Base-by-base conservation (phyloP, 2,113 vertebrate species). In the Casuarius casuarius region DNA sequence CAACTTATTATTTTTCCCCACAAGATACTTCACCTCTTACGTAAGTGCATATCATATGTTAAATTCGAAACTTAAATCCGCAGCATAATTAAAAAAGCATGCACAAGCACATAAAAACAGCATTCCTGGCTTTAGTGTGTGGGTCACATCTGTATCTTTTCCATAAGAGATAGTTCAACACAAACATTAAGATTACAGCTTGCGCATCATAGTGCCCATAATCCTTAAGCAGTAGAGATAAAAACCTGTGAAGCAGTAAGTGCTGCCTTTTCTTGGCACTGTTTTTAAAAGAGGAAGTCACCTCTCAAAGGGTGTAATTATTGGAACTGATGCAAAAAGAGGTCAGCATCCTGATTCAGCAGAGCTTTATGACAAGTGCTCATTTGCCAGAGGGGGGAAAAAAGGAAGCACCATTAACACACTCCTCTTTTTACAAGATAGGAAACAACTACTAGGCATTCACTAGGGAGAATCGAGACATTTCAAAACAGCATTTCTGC, bases 271-370 rank as follows among this genome's bases (percentile, higher is more conserved):
- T 84, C 79, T 80, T 90, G 62, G 68, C 80, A 40, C 33, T 25
- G 48, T 73, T 78, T 54, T 33, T 42, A 90, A 58, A 70, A 26
- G 29, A 94, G 44, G 48, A 96, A 89, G 67, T 33, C 67, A 88
- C 62, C 83, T 93, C 85, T 95, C 63, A 73, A 70, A 92, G 73
- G 63, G 62, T 54, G 35, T 11, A 94, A 87, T 90, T 95, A 89
- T 81, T 91, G 74, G 91, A 94, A 95, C 6, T 84, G 48, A 84
- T 93, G 84, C 49, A 92, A 95, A 77, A 97, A 80, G 80, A 90
- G 95, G 95, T 92, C 96, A 97, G 73, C 38, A 74, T 89, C 74
- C 49, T 82, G 78, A 91, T 94, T 83, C 40, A 4, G 74, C 48
- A 91, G 73, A 88, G 84, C 90, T 96, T 90, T 92, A 92, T 49